Percentiles rank a stretch among this genome's conserved stretches.
Evolutionary conservation across 2,797 vertebrate genomes (phyloP).

Genomic region (Hoplostethus atlanticus): DNA sequence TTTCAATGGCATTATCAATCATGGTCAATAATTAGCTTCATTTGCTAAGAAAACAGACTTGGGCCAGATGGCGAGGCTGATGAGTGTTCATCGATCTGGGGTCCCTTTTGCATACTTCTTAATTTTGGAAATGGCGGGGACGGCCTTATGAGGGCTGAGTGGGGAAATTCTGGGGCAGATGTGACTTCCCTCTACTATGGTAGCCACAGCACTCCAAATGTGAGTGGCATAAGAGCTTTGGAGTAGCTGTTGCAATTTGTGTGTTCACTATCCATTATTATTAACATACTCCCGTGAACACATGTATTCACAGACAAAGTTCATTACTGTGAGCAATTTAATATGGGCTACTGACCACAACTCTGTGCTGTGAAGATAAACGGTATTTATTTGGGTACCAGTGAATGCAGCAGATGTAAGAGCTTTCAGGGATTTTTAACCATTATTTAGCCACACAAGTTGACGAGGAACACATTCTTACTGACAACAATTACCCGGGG

Average conservation of each 20-base stretch:
- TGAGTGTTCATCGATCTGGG: slow-evolving; percentile 82
- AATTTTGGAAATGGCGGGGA: slow-evolving; percentile 71
- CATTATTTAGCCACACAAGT: background rate
- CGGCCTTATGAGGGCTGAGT: slow-evolving; percentile 62
- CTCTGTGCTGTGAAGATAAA: background rate
- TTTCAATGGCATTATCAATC: slow-evolving; percentile 73
- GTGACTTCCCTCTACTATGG: slow-evolving; percentile 50
- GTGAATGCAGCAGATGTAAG: too few species aligned
- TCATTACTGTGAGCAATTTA: background rate
- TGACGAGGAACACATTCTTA: background rate
- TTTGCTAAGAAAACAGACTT: slow-evolving; percentile 85
- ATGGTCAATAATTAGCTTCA: slow-evolving; percentile 83
- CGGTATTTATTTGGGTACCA: background rate
- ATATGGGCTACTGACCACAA: background rate
- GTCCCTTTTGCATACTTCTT: slow-evolving; percentile 75
- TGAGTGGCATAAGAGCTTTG: slow-evolving; percentile 47
- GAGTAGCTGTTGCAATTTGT: slow-evolving; percentile 36
- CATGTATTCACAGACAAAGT: background rate
- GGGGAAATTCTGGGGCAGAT: slow-evolving; percentile 66
- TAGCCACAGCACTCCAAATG: slow-evolving; percentile 49
- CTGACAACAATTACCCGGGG: background rate
- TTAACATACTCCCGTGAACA: background rate
- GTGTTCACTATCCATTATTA: slow-evolving; percentile 32
- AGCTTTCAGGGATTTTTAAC: background rate
- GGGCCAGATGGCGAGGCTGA: slow-evolving; percentile 83